Conservation (phyloP, 2,888 invertebrate genomes). For the Netelia inedita region DNA sequence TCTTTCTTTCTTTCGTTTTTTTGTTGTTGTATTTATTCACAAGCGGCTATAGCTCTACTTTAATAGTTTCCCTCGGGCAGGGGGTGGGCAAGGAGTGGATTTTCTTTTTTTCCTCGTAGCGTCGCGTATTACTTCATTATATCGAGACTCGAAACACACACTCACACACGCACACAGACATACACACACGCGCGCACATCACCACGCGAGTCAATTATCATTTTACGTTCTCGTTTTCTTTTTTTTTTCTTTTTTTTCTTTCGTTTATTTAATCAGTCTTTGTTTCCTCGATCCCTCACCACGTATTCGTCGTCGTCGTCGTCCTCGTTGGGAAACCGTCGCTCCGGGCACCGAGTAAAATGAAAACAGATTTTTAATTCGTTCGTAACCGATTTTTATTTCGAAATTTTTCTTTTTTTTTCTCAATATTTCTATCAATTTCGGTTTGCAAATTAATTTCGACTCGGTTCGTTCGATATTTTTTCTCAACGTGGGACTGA, state of each 20-base stretch:
- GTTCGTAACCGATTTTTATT: not conserved
- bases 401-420: not conserved
- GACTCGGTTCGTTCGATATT: slow-evolving; percentile 21
- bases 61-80: slow-evolving; percentile 40
- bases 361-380: slow-evolving; percentile 4
- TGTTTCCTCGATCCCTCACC: slow-evolving; percentile 62
- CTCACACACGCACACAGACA: not conserved
- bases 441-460: not conserved
- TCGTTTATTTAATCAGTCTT: slow-evolving; percentile 68
- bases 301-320: slow-evolving; percentile 42
- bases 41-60: slow-evolving; percentile 64
- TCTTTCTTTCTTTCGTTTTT: slow-evolving; percentile 3
- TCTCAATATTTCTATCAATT: not conserved
- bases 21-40: slow-evolving; percentile 42
- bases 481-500: not conserved
- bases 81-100: slow-evolving; percentile 1
- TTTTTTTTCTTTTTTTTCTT: slow-evolving; percentile 43
- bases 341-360: slow-evolving; percentile 31
- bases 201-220: slow-evolving; percentile 28
- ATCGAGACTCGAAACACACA: slow-evolving; percentile 8
- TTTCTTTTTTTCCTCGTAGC: slow-evolving; percentile 29
- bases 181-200: not conserved
- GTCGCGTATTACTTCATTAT: not conserved
- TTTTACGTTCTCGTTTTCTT: slow-evolving; percentile 26
- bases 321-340: slow-evolving; percentile 53